These are phyloP conservation scores for Timema podura DNA, from an alignment of 2,888 invertebrate genomes.

Conservation along the genomic window DNA sequence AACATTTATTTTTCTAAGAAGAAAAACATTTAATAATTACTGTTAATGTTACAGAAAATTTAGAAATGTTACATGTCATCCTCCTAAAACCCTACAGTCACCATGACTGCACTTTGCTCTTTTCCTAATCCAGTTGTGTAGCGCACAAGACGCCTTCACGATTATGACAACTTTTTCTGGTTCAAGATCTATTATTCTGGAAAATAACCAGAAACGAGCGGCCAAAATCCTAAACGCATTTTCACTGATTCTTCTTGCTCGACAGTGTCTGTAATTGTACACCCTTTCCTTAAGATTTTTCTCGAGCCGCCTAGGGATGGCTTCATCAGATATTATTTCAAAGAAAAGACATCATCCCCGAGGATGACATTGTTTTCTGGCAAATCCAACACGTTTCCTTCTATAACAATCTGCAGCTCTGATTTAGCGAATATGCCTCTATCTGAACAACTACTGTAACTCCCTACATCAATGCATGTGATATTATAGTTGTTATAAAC, in stretches of 20 bases:
- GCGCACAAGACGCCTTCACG: neutral
- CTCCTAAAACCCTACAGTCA: too few species aligned
- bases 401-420: neutral
- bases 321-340: neutral
- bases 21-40: too few species aligned
- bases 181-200: neutral
- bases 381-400: neutral
- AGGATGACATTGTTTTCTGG: neutral
- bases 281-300: neutral
- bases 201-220: neutral
- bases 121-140: neutral
- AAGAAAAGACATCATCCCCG: neutral
- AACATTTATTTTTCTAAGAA: too few species aligned
- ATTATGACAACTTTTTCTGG: conserved; percentile 8
- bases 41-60: too few species aligned
- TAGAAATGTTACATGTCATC: too few species aligned
- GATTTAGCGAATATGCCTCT: neutral
- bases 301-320: neutral
- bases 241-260: neutral
- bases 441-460: neutral
- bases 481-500: too few species aligned
- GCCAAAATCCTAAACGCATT: neutral
- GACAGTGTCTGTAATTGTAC: neutral
- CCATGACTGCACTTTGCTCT: neutral
- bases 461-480: conserved; percentile 3